Percentiles rank a stretch among this genome's conserved stretches.
phyloP scores from a whole-genome alignment of 1,140 invertebrate genomes.

The Oscheius sp. region DNA sequence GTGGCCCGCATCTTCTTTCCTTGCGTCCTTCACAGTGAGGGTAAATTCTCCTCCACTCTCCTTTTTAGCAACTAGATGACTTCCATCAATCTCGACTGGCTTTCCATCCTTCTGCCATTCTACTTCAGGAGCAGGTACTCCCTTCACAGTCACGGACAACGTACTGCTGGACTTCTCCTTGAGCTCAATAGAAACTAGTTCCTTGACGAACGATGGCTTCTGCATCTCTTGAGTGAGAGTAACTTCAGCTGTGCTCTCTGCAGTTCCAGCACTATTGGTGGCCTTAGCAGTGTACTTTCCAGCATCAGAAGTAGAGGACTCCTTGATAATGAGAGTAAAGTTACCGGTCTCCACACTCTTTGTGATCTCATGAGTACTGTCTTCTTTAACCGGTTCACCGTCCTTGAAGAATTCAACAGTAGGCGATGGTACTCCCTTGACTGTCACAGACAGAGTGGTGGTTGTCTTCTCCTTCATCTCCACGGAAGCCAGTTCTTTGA shows the following conservation, averaged over 20 bases:
- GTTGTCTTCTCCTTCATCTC: conserved; percentile 48
- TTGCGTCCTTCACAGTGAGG: conserved; percentile 37
- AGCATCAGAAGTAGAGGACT: conserved; percentile 52
- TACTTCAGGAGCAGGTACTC: conserved; percentile 71
- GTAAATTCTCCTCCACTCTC: conserved; percentile 46
- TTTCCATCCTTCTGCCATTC: conserved; percentile 83
- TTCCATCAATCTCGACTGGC: conserved; percentile 68
- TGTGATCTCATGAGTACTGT: conserved; percentile 46
- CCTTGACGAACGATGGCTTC: conserved; percentile 36
- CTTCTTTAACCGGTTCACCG: conserved; percentile 61
- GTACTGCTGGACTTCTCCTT: conserved; percentile 44
- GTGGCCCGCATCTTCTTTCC: conserved; percentile 33
- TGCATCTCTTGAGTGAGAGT: conserved; percentile 42
- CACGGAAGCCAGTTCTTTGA: conserved; percentile 57
- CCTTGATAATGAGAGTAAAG: conserved; percentile 62
- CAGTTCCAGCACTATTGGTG: conserved; percentile 67
- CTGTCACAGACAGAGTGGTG: conserved; percentile 44
- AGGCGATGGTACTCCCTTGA: conserved; percentile 65
- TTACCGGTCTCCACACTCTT: conserved; percentile 56
- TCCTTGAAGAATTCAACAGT: conserved; percentile 62
- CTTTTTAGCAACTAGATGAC: conserved; percentile 66
- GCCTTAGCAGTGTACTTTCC: conserved; percentile 52
- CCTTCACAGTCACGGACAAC: conserved; percentile 67
- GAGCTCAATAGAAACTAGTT: conserved; percentile 58
- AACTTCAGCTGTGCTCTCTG: conserved; percentile 39